Evolutionary conservation across 1,140 invertebrate genomes (phyloP).

Genomic region (Trichoplusia ni): DNA sequence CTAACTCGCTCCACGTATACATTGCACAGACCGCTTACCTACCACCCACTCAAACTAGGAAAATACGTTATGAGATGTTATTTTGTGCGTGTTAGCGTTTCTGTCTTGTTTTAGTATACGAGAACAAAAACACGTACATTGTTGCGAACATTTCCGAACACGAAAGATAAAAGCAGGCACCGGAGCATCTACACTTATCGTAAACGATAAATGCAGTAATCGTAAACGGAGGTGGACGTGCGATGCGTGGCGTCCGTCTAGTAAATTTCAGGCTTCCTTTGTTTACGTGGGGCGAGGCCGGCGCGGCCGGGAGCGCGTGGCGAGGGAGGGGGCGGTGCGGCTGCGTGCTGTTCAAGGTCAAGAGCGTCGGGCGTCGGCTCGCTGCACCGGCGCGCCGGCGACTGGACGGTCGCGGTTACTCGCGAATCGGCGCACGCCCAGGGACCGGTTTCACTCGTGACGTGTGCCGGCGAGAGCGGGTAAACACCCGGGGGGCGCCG

Average conservation of each 20-base stretch:
- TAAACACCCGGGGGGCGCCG: conserved; percentile 1
- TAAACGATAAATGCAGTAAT: conserved; percentile 22
- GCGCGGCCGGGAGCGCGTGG: conserved; percentile 25
- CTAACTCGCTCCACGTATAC: conserved; percentile 50
- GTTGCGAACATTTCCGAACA: conserved; percentile 13
- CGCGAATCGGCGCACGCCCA: conserved; percentile 45
- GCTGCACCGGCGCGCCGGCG: conserved; percentile 53
- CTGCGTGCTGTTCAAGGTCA: conserved; percentile 75
- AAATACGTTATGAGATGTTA: conserved; percentile 35
- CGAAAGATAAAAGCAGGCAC: conserved; percentile 9
- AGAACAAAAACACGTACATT: conserved; percentile 9
- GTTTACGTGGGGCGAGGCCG: conserved; percentile 74
- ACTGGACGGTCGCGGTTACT: conserved; percentile 45
- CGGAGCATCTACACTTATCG: conserved; percentile 11
- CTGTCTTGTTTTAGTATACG: conserved; percentile 17
- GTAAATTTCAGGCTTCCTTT: conserved; percentile 73
- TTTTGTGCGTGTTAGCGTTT: conserved; percentile 5
- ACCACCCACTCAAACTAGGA: conserved; percentile 41
- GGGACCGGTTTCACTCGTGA: conserved; percentile 46
- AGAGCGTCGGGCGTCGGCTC: conserved; percentile 63
- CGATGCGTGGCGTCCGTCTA: conserved; percentile 44
- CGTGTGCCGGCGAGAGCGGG: conserved; percentile 40
- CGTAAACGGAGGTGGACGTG: conserved; percentile 29
- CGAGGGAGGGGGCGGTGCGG: conserved; percentile 45
- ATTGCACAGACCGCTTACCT: conserved; percentile 36